Percentiles rank a stretch among this genome's conserved stretches.
These are phyloP conservation scores for Adelognathus sp. DNA, from an alignment of 2,888 invertebrate species.

Conservation along the genomic window DNA sequence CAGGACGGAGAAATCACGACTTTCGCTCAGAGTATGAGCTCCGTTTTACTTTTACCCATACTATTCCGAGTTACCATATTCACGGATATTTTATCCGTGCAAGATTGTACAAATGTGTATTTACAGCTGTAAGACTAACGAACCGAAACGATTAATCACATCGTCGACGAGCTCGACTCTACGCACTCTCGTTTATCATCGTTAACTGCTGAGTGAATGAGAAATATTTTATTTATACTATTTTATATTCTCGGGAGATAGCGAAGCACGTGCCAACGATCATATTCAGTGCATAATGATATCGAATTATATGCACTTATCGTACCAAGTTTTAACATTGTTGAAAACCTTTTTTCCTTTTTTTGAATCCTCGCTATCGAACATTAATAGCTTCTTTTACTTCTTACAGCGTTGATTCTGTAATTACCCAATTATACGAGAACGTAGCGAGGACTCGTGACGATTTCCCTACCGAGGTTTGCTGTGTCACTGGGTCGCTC, in stretches of 20 bases:
- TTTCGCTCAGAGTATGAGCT: conserved; percentile 39
- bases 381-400: conserved; percentile 8
- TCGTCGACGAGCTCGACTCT: conserved; percentile 2
- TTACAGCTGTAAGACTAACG: background rate
- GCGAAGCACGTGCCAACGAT: background rate
- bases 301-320: background rate
- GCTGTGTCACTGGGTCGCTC: conserved; percentile 45
- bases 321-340: background rate
- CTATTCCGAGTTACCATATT: background rate
- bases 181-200: conserved; percentile 9
- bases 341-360: background rate
- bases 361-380: background rate
- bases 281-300: background rate
- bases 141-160: conserved; percentile 42
- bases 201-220: background rate
- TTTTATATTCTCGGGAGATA: conserved; percentile 1
- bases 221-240: background rate
- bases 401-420: background rate
- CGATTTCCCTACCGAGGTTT: conserved; percentile 18
- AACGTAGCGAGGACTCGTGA: background rate
- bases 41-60: conserved; percentile 31
- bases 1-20: conserved; percentile 51
- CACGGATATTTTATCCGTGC: background rate
- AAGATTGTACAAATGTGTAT: background rate
- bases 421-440: conserved; percentile 42